These are phyloP conservation scores for Gibbula magus DNA, from an alignment of 2,888 invertebrate genomes.

Conservation along the genomic window DNA sequence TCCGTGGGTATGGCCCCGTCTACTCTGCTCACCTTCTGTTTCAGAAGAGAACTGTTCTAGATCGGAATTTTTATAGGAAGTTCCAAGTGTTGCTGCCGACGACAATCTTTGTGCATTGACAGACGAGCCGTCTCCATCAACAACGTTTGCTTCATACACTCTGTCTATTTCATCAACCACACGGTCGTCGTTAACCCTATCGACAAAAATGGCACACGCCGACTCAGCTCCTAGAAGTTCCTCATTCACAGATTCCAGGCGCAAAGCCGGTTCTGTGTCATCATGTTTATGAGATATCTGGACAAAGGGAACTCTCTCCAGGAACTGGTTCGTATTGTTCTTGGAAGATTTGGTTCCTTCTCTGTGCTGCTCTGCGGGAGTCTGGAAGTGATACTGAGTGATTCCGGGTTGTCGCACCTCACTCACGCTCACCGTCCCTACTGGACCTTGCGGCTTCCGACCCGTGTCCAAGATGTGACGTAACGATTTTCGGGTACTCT, in stretches of 20 bases:
- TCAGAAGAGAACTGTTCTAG: neutral
- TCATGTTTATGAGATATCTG: neutral
- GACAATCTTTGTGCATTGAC: slow-evolving; percentile 1
- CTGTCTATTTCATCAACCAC: neutral
- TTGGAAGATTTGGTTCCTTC: neutral
- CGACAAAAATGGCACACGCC: neutral
- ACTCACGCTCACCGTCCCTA: neutral
- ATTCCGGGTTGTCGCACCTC: neutral
- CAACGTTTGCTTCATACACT: neutral
- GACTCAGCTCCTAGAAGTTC: neutral
- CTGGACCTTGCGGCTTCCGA: neutral
- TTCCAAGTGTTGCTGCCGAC: slow-evolving; percentile 16
- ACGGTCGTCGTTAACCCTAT: neutral
- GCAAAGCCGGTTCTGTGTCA: neutral
- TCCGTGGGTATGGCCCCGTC: neutral
- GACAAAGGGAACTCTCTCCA: neutral
- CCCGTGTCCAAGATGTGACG: neutral
- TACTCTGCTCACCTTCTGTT: neutral
- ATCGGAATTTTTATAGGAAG: neutral
- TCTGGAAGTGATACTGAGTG: slow-evolving; percentile 14
- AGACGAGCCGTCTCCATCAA: neutral
- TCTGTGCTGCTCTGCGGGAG: neutral
- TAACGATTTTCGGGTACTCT: slow-evolving; percentile 15
- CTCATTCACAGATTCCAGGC: neutral
- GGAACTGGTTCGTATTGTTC: neutral